These are phyloP conservation scores for Lytechinus pictus DNA, from an alignment of 35 echinoderm and acorn worm genomes.

Conservation along the genomic window DNA sequence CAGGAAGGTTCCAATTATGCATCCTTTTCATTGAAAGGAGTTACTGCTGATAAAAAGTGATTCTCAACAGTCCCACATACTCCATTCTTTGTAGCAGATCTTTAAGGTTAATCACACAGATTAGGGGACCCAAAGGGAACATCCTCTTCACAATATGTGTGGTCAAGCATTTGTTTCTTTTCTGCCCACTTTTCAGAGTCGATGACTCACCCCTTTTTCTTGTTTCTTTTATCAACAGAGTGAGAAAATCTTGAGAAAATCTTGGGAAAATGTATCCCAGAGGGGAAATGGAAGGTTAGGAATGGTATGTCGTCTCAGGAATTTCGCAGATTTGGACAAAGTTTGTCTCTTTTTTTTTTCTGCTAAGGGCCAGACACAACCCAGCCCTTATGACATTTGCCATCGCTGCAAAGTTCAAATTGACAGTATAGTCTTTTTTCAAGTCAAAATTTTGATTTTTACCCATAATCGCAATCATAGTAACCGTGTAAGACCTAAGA, in stretches of 20 bases:
- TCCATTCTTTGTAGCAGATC: neutral
- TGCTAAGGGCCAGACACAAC: neutral
- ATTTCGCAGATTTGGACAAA: slow-evolving; percentile 15
- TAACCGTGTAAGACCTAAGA: neutral
- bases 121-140: neutral
- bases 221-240: neutral
- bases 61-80: neutral
- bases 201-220: slow-evolving; percentile 8
- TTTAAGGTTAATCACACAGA: slow-evolving; percentile 21
- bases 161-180: slow-evolving; percentile 34
- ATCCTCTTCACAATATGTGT: neutral
- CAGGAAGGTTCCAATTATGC: neutral
- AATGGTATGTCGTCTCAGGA: neutral
- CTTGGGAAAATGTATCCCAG: neutral
- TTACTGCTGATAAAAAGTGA: neutral
- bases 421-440: neutral
- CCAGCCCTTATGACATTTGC: neutral
- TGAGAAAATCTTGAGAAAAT: slow-evolving; percentile 31
- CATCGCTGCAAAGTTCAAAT: neutral
- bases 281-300: neutral
- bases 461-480: neutral
- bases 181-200: neutral
- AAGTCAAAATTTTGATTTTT: neutral
- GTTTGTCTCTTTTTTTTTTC: slow-evolving; percentile 15
- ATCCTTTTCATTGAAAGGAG: neutral